A percentile compares a stretch with the other conserved stretches of the same genome.
phyloP scores from a whole-genome alignment of 2,113 vertebrate genomes.

The Axis porcinus region DNA sequence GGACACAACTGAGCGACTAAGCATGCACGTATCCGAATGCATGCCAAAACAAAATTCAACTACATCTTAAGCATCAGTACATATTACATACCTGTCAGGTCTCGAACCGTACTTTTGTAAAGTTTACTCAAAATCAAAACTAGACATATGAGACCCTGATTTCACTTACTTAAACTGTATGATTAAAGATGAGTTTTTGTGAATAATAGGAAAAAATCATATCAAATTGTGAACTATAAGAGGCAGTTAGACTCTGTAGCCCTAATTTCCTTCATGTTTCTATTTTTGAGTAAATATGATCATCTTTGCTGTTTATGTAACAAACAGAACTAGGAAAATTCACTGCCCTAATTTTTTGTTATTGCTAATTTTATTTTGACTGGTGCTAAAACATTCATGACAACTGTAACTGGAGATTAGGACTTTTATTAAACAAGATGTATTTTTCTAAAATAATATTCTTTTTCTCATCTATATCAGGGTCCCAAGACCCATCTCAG shows the following conservation, averaged over 20 bases:
- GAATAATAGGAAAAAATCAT: neutral
- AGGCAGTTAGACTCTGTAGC: neutral
- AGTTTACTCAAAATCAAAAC: neutral
- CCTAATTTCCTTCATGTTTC: neutral
- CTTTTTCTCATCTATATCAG: neutral
- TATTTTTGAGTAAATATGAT: neutral
- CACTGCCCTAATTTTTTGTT: neutral
- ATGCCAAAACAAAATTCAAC: neutral
- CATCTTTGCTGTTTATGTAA: neutral
- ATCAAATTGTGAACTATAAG: neutral
- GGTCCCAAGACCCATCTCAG: neutral
- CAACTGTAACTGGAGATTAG: neutral
- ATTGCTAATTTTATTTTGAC: neutral
- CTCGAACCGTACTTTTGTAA: neutral
- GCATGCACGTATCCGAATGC: neutral
- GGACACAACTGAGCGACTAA: fast-evolving
- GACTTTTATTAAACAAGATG: neutral
- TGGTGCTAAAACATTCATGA: neutral
- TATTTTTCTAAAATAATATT: neutral
- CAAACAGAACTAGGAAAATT: neutral
- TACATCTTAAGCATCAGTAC: neutral
- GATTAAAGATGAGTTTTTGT: neutral
- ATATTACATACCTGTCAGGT: neutral
- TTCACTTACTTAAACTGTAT: neutral
- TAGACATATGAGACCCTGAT: neutral